These are phyloP conservation scores for Pseudotriccus pelzelni DNA, from an alignment of 2,797 vertebrate genomes.

Conservation along the genomic window DNA sequence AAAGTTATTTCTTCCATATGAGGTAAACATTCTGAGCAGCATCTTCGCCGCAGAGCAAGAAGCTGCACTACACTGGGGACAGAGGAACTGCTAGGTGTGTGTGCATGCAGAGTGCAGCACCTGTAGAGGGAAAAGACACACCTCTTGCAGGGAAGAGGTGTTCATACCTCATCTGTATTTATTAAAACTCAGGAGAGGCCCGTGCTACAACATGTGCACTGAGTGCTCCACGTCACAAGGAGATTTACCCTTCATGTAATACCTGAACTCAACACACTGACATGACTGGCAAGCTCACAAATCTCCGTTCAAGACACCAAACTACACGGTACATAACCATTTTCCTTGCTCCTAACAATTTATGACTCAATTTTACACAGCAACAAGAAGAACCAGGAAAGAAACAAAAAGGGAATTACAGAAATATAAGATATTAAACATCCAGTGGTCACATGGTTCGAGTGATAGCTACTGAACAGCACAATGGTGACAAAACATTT, in stretches of 20 bases:
- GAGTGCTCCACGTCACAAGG: not conserved
- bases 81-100: not conserved
- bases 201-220: not conserved
- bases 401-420: not conserved
- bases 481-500: not conserved
- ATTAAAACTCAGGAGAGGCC: not conserved
- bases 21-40: not conserved
- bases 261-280: not conserved
- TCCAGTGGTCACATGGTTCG: not conserved
- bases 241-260: not conserved
- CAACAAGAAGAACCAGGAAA: not conserved
- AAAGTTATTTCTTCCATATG: not conserved
- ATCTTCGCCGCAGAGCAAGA: not conserved
- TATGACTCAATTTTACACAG: not conserved
- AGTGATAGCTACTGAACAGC: not conserved
- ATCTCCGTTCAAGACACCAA: not conserved
- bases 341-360: not conserved
- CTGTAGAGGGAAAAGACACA: not conserved
- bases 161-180: not conserved
- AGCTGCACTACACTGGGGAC: not conserved
- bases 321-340: accelerated
- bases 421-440: not conserved
- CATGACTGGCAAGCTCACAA: not conserved
- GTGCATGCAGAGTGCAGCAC: not conserved
- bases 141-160: not conserved